phyloP scores from a whole-genome alignment of 2,113 vertebrate genomes.

The Dinomys branickii region DNA sequence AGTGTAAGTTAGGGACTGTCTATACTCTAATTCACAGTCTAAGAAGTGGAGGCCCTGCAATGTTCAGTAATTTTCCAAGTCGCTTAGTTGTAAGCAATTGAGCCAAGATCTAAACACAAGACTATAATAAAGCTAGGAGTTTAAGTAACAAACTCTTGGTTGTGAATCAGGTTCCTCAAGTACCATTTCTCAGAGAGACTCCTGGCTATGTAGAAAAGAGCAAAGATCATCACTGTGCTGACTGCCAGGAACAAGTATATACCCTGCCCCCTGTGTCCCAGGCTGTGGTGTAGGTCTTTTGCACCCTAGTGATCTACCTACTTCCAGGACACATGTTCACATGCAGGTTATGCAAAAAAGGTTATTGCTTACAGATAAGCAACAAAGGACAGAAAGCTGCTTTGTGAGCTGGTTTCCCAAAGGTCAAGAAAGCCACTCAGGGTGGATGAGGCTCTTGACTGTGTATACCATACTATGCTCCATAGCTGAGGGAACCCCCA shows the following conservation, averaged over 20 bases:
- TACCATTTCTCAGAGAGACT: not conserved
- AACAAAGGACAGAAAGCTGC: not conserved
- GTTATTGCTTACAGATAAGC: not conserved
- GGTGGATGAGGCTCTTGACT: not conserved
- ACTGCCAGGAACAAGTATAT: not conserved
- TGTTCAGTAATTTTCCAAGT: not conserved
- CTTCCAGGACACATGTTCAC: not conserved
- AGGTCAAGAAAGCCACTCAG: not conserved
- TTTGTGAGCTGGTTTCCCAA: not conserved
- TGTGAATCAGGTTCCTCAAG: not conserved
- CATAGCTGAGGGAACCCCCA: not conserved
- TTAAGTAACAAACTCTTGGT: not conserved
- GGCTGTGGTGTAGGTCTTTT: not conserved
- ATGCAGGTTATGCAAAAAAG: not conserved
- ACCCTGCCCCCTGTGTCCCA: not conserved
- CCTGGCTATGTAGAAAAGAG: not conserved
- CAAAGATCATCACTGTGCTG: not conserved
- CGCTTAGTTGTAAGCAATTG: not conserved
- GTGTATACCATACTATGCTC: not conserved
- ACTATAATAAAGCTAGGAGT: not conserved
- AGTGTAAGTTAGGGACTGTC: not conserved
- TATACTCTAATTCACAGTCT: not conserved
- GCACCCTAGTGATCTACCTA: not conserved
- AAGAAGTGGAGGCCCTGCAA: not conserved
- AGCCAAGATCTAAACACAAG: not conserved